These are phyloP conservation scores for Galago senegalensis DNA, from an alignment of 2,797 vertebrate species.

Conservation along the genomic window DNA sequence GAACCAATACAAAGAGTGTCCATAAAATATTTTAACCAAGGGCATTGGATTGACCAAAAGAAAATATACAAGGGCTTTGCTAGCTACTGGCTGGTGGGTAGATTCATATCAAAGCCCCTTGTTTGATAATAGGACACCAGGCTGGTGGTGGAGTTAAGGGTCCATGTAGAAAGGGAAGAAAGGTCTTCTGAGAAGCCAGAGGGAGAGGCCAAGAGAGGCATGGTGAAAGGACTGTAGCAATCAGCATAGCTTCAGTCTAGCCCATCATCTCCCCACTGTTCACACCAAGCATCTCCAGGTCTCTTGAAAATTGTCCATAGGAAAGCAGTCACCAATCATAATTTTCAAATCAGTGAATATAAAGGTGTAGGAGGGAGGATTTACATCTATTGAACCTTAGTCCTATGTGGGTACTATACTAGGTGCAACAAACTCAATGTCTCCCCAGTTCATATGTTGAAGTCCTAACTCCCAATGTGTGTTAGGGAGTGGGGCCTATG, in stretches of 20 bases:
- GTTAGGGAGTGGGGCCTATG: background rate
- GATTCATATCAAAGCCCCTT: background rate
- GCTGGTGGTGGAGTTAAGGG: background rate
- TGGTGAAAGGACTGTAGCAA: no score
- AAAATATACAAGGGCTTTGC: background rate
- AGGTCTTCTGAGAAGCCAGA: background rate
- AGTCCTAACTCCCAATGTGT: background rate
- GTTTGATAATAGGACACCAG: background rate
- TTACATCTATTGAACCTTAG: background rate
- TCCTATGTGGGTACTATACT: background rate
- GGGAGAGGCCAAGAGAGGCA: background rate
- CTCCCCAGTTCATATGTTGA: background rate
- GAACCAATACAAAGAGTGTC: background rate
- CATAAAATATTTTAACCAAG: background rate
- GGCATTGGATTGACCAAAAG: background rate
- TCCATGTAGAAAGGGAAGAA: background rate
- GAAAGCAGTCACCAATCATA: background rate
- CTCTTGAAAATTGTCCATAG: background rate
- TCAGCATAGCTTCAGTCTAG: background rate
- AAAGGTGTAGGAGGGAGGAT: background rate
- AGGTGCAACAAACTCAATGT: background rate
- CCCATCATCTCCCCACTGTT: background rate
- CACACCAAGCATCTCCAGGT: background rate
- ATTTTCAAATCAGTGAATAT: background rate
- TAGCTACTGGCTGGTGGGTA: background rate